phyloP scores from a whole-genome alignment of 37 sponge, comb jelly and placozoan species.

The Eunapius fragilis region DNA sequence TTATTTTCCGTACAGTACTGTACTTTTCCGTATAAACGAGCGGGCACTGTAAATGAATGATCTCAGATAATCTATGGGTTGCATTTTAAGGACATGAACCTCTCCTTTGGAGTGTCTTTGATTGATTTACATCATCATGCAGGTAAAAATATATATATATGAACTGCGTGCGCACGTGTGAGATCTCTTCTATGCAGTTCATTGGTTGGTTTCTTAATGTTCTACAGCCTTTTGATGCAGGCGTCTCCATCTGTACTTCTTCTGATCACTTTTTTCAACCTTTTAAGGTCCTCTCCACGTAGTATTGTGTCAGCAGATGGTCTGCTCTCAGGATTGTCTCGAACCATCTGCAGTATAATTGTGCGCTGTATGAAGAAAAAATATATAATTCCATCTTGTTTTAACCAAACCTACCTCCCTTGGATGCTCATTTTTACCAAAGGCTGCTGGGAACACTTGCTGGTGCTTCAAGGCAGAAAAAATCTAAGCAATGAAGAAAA shows the following conservation, averaged over 20 bases:
- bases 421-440: not conserved
- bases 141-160: too few relatives aligned
- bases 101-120: too few relatives aligned
- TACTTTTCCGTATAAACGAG: too few relatives aligned
- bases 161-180: too few relatives aligned
- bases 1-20: too few relatives aligned
- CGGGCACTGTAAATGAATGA: too few relatives aligned
- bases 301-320: not conserved
- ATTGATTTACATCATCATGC: too few relatives aligned
- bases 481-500: slow-evolving; percentile 32
- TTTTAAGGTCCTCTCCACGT: not conserved
- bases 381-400: not conserved
- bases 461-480: slow-evolving; percentile 65
- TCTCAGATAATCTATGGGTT: too few relatives aligned
- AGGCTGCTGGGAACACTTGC: not conserved
- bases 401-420: slow-evolving; percentile 32
- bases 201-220: too few relatives aligned
- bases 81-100: too few relatives aligned
- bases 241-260: not conserved
- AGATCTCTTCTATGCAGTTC: too few relatives aligned
- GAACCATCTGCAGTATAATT: not conserved
- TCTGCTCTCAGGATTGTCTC: not conserved
- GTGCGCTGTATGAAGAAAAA: not conserved
- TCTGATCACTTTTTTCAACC: not conserved
- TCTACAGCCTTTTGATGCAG: not conserved